These are phyloP conservation scores for Progne subis DNA, from an alignment of 2,113 vertebrate genomes.

Conservation along the genomic window DNA sequence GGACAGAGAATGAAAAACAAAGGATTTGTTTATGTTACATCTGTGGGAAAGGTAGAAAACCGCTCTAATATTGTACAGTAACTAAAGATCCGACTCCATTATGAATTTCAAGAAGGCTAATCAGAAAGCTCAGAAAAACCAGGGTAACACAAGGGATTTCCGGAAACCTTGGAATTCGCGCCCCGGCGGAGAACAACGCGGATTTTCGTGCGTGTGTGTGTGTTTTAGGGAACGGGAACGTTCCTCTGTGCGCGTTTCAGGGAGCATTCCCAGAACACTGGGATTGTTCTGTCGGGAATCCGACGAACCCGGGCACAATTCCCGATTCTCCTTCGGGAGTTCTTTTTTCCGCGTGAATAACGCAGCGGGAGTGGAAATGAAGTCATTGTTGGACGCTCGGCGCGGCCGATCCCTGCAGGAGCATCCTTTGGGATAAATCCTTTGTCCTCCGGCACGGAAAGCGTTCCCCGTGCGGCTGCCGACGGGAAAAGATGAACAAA, in stretches of 20 bases:
- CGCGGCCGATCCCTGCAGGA: no score
- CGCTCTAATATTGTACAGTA: no score
- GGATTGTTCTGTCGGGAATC: background rate
- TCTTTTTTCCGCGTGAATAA: background rate
- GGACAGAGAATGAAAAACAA: no score
- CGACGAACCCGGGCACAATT: background rate
- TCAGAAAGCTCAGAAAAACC: no score
- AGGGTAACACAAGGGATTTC: no score
- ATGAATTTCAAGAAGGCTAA: no score
- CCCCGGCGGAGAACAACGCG: background rate
- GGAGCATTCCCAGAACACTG: no score
- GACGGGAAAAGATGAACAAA: background rate
- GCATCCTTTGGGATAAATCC: background rate
- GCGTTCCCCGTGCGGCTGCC: fast-evolving
- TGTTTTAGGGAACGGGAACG: background rate
- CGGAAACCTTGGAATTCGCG: background rate
- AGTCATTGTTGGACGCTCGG: background rate
- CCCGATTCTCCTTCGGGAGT: background rate
- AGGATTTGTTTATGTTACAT: no score
- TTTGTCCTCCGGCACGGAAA: background rate
- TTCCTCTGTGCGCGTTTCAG: background rate
- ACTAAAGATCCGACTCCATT: no score
- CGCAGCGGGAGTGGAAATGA: background rate
- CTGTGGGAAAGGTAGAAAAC: no score
- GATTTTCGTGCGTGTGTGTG: no score